Percentiles rank a stretch among this genome's conserved stretches.
These are phyloP conservation scores for Borostomias antarcticus DNA, from an alignment of 2,797 vertebrate species.

Conservation along the genomic window DNA sequence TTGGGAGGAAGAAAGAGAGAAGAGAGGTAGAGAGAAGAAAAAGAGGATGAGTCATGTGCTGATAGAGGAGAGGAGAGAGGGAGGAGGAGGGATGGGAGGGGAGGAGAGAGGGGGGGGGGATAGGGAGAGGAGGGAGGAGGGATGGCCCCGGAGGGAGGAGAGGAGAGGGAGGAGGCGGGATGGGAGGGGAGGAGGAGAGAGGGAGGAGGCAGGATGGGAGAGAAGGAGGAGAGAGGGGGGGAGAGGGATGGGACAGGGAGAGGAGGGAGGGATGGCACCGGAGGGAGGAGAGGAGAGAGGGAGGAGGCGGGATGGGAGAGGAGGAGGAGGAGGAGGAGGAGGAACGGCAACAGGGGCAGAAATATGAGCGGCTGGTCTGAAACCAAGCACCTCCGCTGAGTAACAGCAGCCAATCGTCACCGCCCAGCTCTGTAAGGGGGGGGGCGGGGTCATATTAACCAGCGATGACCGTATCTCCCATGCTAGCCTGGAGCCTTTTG, in stretches of 20 bases:
- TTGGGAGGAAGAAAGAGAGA: constrained; percentile 34
- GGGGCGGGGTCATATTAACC: no score
- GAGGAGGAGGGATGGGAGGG: constrained; percentile 1
- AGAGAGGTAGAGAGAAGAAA: constrained; percentile 23
- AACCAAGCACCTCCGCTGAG: no score
- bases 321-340: constrained; percentile 4
- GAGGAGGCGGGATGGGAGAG: constrained; percentile 14
- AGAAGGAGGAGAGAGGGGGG: constrained; percentile 4
- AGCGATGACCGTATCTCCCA: no score
- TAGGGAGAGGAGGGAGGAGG: constrained; percentile 1
- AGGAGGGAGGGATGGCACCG: not conserved
- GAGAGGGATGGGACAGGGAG: constrained; percentile 1
- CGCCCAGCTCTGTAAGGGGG: no score
- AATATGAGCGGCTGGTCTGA: no score
- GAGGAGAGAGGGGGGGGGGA: not conserved
- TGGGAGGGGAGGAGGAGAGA: constrained; percentile 5
- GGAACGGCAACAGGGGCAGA: no score
- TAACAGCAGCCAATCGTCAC: no score
- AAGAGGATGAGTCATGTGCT: not conserved
- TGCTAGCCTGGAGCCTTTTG: no score
- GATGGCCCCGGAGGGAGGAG: not conserved
- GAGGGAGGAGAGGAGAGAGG: constrained; percentile 11
- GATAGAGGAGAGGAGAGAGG: constrained; percentile 14
- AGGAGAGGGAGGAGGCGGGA: constrained; percentile 19
- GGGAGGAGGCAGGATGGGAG: no score